These are phyloP conservation scores for Rhamphomyia laevipes DNA, from an alignment of 2,888 invertebrate genomes.

Conservation along the genomic window DNA sequence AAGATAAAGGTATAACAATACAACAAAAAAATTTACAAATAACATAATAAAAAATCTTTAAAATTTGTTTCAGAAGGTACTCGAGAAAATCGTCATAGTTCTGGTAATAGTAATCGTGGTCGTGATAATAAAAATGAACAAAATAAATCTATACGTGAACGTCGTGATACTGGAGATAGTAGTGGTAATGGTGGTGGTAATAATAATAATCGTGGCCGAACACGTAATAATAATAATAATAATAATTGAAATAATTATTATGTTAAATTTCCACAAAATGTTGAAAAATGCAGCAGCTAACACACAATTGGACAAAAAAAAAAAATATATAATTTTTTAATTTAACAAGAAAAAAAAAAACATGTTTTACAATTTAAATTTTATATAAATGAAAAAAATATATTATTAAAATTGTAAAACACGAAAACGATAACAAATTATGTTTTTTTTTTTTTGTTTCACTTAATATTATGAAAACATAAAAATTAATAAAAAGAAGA, in stretches of 20 bases:
- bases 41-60: neutral
- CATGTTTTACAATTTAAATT: no score
- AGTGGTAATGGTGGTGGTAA: slow-evolving; percentile 19
- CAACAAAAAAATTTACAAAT: neutral
- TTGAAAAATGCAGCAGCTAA: no score
- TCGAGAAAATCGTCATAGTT: slow-evolving; percentile 20
- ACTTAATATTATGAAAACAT: no score
- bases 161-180: slow-evolving; percentile 25
- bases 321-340: no score
- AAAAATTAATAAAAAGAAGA: no score
- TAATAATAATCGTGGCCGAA: slow-evolving; percentile 26
- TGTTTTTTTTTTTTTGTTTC: no score
- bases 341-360: no score
- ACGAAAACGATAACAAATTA: no score
- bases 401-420: no score
- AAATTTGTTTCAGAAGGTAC: slow-evolving; percentile 5
- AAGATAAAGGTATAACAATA: slow-evolving; percentile 30
- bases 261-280: no score
- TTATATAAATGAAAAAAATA: no score
- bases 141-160: slow-evolving; percentile 21
- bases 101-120: slow-evolving; percentile 20
- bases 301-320: no score
- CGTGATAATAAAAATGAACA: slow-evolving; percentile 16
- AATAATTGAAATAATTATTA: slow-evolving; percentile 8
- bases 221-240: slow-evolving; percentile 24